Evolutionary conservation across 2,888 invertebrate genomes (phyloP), one percentile per base, ranked within the genome.

Genomic region (Strigamia crassipes): DNA sequence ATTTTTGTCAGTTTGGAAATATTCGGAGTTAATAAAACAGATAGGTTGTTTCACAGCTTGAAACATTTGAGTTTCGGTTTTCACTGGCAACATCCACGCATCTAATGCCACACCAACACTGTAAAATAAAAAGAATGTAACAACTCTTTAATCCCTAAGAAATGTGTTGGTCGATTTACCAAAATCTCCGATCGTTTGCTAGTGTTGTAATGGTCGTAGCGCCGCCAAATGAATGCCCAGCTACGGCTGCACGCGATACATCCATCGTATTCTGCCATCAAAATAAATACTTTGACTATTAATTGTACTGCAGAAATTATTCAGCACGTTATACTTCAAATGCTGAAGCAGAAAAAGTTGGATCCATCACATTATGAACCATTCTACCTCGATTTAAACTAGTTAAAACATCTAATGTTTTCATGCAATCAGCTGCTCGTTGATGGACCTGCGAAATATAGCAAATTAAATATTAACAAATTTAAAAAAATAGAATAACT

Each of bases 221-320:
- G 1, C 90, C 92, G 9, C 92, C 92, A 87, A 92, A 92, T 0
- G 92, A 92, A 86, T 92, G 92, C 1, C 92, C 92, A 84, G 90
- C 89, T 83, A 92, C 88, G 0, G 89, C 87, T 1, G 90, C 85
- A 83, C 86, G 87, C 6, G 88, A 86, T 15, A 89, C 80, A 85
- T 91, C 90, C 81, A 91, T 86, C 42, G 87, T 86, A 5, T 87
- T 89, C 87, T 90, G 86, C 13, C 13, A 23, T 21, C n/a, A 27
- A 15, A 18, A 78, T 2, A 2, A 13, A 78, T 34, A 56, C 10
- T 34, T 51, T 18, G 9, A 23, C 13, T 23, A 77, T 51, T 38
- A n/a, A 23, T 21, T 6, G 3, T 46, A 46, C 5, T n/a, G 15
- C 15, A 46, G 8, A 13, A n/a, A n/a, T 46, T 46, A 46, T n/a